Conservation (phyloP, 1,140 invertebrate genomes). For the Ostrea denselamellosa region DNA sequence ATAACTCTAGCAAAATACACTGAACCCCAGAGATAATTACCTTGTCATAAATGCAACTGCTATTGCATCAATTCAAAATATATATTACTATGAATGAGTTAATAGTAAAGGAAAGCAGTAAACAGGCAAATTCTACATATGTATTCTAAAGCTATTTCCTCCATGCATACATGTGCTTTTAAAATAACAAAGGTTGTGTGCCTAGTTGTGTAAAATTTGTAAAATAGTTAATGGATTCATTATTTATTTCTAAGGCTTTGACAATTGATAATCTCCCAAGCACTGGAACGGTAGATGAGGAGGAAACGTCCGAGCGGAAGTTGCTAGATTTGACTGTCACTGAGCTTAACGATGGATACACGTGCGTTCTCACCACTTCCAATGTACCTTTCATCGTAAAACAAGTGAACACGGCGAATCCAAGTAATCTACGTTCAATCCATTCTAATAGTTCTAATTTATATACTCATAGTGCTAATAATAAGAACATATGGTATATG, state of each 20-base stretch:
- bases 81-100: too few species aligned
- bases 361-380: neutral
- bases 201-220: neutral
- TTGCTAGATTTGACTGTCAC: slow-evolving; percentile 21
- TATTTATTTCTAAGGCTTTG: neutral
- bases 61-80: too few species aligned
- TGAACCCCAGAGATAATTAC: too few species aligned
- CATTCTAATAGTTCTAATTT: too few species aligned
- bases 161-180: too few species aligned
- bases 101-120: too few species aligned
- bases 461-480: too few species aligned
- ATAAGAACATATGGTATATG: too few species aligned
- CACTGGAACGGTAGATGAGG: neutral
- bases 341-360: neutral
- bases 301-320: slow-evolving; percentile 13
- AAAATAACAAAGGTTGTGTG: neutral
- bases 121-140: too few species aligned
- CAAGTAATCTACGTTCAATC: neutral
- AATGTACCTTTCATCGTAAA: slow-evolving; percentile 3
- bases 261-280: slow-evolving; percentile 3
- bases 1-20: too few species aligned
- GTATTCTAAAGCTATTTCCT: too few species aligned
- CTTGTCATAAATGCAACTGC: too few species aligned
- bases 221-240: neutral
- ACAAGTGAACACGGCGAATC: slow-evolving; percentile 16